These are phyloP conservation scores for Speoplatyrhinus poulsoni DNA, from an alignment of 2,113 vertebrate species.

Conservation along the genomic window DNA sequence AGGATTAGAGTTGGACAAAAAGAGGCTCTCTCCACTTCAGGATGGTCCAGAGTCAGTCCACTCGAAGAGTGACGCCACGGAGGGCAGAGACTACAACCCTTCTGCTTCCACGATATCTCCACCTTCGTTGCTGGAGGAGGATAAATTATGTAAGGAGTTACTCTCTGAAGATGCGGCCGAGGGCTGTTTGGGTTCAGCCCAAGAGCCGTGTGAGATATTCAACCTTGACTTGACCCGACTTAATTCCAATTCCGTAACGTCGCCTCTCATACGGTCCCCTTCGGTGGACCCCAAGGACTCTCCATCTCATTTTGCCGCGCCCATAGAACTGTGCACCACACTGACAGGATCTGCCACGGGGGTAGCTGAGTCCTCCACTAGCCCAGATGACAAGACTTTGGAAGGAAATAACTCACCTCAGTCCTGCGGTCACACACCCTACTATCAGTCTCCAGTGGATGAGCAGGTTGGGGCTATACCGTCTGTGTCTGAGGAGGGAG, in stretches of 20 bases:
- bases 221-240: slow-evolving; percentile 63
- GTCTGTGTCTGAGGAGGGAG: slow-evolving; percentile 67
- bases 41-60: slow-evolving; percentile 76
- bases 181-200: slow-evolving; percentile 38
- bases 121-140: slow-evolving; percentile 89
- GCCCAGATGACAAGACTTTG: slow-evolving; percentile 90
- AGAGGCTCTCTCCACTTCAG: slow-evolving; percentile 76
- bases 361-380: slow-evolving; percentile 77
- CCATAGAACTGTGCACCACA: slow-evolving; percentile 77
- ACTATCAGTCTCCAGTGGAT: slow-evolving; percentile 94
- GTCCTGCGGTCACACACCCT: slow-evolving; percentile 95
- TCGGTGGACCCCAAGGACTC: slow-evolving; percentile 85
- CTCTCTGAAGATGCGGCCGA: slow-evolving; percentile 43
- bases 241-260: slow-evolving; percentile 69
- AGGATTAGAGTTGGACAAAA: slow-evolving; percentile 76
- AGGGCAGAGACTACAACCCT: slow-evolving; percentile 87
- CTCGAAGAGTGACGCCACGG: slow-evolving; percentile 88
- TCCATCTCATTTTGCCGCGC: slow-evolving; percentile 79
- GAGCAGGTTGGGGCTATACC: slow-evolving; percentile 83
- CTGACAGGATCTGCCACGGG: slow-evolving; percentile 64
- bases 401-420: slow-evolving; percentile 89
- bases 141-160: slow-evolving; percentile 80
- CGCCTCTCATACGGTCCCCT: slow-evolving; percentile 86
- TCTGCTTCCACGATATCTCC: slow-evolving; percentile 93
- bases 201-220: slow-evolving; percentile 48